Base-by-base conservation (phyloP, 2,888 invertebrate species). In the Tiliacea aurago region DNA sequence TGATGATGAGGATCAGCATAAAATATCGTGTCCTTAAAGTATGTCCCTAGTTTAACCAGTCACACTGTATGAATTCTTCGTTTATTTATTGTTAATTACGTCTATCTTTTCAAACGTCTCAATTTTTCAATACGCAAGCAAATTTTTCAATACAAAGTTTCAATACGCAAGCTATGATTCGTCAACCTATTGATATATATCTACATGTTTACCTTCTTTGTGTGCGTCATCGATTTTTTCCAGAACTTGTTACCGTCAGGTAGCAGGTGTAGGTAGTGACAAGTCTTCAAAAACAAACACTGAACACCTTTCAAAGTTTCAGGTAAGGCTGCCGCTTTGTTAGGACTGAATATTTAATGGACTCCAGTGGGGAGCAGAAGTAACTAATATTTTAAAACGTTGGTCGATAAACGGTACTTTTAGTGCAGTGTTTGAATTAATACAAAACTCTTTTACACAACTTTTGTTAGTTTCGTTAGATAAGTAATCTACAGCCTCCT, bases 221-320 rank as follows among this genome's bases (percentile, higher is more conserved):
- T 28, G 15, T 53, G 66, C 59, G 37, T 66, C 45, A 61, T n/a
- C 4, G 5, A 37, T 55, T 61, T 74, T 47, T 68, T 76, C 23
- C 18, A 76, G 59, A 75, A 47, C 20, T 58, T 23, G 11, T 59
- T 51, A 58, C 45, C 15, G 13, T 43, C 43, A 28, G 37, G 59
- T 23, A 56, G 15, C 68, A 80, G 68, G 69, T 80, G 68, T 47
- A 47, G 45, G 37, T 20, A 45, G 69, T 47, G 45, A 51, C 41
- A 80, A 64, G 37, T 28, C 37, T 80, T 80, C 51, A 75, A 79
- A 78, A 80, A 65, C n/a, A 75, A 66, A 69, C 69, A 49, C 23
- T 61, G 55, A 75, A 64, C 37, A 74, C 43, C 41, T 68, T 53
- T 53, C 37, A 74, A 75, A 69, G 56, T 79, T 79, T 62, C 47